These are phyloP conservation scores for Drosophila pseudotalamancana DNA, from an alignment of 2,888 invertebrate species.

Conservation along the genomic window DNA sequence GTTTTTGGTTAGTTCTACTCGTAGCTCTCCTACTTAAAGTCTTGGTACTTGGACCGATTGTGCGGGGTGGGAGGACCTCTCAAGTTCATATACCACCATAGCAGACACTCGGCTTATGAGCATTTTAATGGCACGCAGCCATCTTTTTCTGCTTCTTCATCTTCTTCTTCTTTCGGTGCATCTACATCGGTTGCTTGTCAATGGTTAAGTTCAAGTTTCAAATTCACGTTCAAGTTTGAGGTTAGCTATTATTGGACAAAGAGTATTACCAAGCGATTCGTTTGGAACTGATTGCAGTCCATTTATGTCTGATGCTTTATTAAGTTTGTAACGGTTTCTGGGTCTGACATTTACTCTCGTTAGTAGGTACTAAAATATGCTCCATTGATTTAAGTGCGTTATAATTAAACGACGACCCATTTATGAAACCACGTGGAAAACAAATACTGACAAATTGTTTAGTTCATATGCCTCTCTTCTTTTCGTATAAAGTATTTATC, in stretches of 20 bases:
- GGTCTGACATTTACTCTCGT: constrained; percentile 14
- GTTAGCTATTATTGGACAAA: constrained; percentile 47
- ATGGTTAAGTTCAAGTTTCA: constrained; percentile 63
- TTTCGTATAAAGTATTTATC: too few species aligned
- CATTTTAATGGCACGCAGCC: constrained; percentile 69
- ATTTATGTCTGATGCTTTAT: constrained; percentile 22
- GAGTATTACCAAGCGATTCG: constrained; percentile 3
- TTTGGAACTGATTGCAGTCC: constrained; percentile 1
- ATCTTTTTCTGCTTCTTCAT: constrained; percentile 31
- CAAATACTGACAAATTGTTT: background rate
- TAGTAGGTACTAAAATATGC: constrained; percentile 20
- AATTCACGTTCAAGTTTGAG: constrained; percentile 52
- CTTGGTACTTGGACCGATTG: background rate
- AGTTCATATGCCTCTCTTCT: background rate
- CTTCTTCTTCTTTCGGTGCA: background rate
- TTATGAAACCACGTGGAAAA: background rate
- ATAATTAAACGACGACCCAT: constrained; percentile 1
- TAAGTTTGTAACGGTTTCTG: constrained; percentile 39
- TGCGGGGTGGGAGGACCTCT: constrained; percentile 31
- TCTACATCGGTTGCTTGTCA: constrained; percentile 43
- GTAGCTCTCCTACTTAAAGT: constrained; percentile 13
- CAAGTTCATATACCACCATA: constrained; percentile 76
- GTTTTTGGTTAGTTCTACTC: constrained; percentile 52
- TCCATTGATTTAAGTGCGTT: constrained; percentile 41
- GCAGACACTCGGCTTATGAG: constrained; percentile 15